Evolutionary conservation across 2,888 invertebrate genomes (phyloP).

Genomic region (Cartodere bifasciata): DNA sequence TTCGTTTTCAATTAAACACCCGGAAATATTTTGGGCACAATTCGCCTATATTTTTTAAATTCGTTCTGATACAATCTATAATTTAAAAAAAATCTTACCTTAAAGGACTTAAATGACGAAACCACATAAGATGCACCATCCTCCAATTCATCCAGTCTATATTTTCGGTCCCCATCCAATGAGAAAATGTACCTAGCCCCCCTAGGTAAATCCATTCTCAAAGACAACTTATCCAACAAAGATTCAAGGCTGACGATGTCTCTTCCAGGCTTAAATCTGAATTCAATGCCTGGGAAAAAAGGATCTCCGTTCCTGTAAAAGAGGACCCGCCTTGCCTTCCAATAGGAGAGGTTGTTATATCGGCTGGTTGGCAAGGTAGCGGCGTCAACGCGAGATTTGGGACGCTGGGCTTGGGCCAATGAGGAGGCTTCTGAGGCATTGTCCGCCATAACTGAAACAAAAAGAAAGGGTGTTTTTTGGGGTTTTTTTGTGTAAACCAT

Average conservation of each 20-base stretch:
- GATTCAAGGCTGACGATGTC: conserved; percentile 79
- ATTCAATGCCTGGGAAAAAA: conserved; percentile 79
- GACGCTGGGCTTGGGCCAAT: conserved; percentile 41
- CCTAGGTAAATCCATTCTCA: conserved; percentile 74
- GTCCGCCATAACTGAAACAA: conserved; percentile 39
- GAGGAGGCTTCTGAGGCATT: conserved; percentile 48
- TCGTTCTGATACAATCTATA: conserved; percentile 7
- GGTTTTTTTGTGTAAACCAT: no score
- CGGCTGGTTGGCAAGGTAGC: conserved; percentile 32
- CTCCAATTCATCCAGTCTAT: conserved; percentile 71
- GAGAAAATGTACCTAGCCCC: conserved; percentile 87
- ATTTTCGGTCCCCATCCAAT: conserved; percentile 80
- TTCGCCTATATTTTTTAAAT: no score
- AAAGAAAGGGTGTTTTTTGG: no score
- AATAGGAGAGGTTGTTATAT: conserved; percentile 72
- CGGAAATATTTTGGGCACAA: no score
- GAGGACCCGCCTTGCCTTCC: conserved; percentile 75
- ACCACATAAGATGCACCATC: conserved; percentile 90
- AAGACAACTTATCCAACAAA: conserved; percentile 73
- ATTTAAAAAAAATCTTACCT: conserved; percentile 45
- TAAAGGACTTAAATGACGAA: conserved; percentile 82
- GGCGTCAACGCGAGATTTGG: conserved; percentile 42
- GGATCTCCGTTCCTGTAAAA: conserved; percentile 93
- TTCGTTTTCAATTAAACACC: no score
- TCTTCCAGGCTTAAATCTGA: conserved; percentile 76